Percentiles rank a stretch among this genome's conserved stretches.
Conservation (phyloP, 2,888 invertebrate genomes). For the Thymelicus sylvestris region DNA sequence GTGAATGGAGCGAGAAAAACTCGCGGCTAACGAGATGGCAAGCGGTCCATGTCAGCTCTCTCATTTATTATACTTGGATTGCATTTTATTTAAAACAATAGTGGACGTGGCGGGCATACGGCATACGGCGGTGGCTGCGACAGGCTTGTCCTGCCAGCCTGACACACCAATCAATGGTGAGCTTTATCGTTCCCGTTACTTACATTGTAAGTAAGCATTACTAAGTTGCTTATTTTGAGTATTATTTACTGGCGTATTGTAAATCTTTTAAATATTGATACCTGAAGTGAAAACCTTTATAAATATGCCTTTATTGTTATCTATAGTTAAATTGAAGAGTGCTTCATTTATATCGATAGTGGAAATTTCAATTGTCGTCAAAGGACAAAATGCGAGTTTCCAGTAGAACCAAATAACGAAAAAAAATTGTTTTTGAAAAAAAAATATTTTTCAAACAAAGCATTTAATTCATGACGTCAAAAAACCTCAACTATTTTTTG, state of each 20-base stretch:
- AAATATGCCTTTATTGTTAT: too few relatives aligned
- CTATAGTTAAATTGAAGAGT: too few relatives aligned
- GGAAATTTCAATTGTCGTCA: too few relatives aligned
- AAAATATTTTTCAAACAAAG: too few relatives aligned
- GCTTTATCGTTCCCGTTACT: conserved; percentile 30
- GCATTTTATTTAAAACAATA: conserved; percentile 70
- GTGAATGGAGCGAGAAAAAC: conserved; percentile 40
- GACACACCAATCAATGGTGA: conserved; percentile 55
- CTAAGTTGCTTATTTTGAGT: neutral
- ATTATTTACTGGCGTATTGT: neutral
- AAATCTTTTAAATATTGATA: too few relatives aligned
- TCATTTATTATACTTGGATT: conserved; percentile 51
- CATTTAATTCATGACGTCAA: too few relatives aligned
- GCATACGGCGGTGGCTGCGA: conserved; percentile 51
- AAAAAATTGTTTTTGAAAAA: too few relatives aligned
- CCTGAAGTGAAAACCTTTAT: too few relatives aligned
- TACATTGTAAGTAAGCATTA: conserved; percentile 26
- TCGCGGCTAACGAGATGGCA: conserved; percentile 56
- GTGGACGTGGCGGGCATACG: conserved; percentile 66
- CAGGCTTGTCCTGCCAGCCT: conserved; percentile 54
- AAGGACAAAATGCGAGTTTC: too few relatives aligned
- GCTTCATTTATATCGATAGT: too few relatives aligned
- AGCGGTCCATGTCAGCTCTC: conserved; percentile 50
- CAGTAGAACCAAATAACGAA: too few relatives aligned
- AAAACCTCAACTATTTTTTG: too few relatives aligned